Evolutionary conservation across 1,140 invertebrate genomes (phyloP), one percentile per base, ranked within the genome.

Genomic region (Drosophila oshimai): DNA sequence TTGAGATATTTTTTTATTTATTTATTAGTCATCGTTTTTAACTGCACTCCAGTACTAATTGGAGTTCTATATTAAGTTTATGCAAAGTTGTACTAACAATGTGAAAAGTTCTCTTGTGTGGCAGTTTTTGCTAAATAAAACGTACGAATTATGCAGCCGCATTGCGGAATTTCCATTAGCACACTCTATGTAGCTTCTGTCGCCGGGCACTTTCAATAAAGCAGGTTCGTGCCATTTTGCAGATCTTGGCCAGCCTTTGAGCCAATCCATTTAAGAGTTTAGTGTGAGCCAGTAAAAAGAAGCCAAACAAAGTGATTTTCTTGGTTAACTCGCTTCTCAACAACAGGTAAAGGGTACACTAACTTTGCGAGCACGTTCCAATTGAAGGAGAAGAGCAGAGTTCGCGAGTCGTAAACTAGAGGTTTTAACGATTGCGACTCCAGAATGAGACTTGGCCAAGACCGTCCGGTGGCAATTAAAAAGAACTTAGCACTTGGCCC

Each of bases 401-500:
- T 67, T 67, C 6, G 58, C 42, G 34, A 65, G 58, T 65, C 62
- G 44, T 67, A 65, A 65, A 65, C 61, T 15, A 39, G 24, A 24
- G 15, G 13, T 41, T 7, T 65, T 65, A 39, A 64, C 58, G 61
- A 64, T 50, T 64, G 58, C 15, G 9, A 26, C 42, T 31, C 33
- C 33, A 50, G 58, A 46, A 41, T 44, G 45, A 47, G 65, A 50
- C 53, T 13, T 49, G 41, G 58, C 55, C 60, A 64, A 46, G 55
- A 64, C 69, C 69, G 55, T 61, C 69, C 69, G 20, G 34, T 46
- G 46, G 54, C 58, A 84, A 84, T 84, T 84, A 84, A 84, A 80
- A 87, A 67, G 47, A 84, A 87, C 71, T 84, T 84, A 84, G 58
- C 80, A 84, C 80, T 75, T 64, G 81, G 44, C 24, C 44, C 22